Base-by-base conservation (phyloP, 2,888 invertebrate species). In the Dysmachus trigonus region DNA sequence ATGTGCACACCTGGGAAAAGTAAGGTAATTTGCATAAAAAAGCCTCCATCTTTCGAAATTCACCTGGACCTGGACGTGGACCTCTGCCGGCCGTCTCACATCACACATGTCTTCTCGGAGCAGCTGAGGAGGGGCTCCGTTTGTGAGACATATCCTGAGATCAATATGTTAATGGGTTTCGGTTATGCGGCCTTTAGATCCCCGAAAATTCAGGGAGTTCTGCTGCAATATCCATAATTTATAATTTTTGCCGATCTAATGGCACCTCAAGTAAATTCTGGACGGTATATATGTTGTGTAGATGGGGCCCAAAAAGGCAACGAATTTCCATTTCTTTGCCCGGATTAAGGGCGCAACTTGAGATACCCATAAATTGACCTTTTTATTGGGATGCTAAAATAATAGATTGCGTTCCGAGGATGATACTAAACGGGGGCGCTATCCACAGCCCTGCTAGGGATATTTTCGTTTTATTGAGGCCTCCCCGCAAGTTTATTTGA, bases 171-270 rank as follows among this genome's bases (percentile, higher is more conserved):
- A 62, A 82, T 62, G 71, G 31, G 10, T 18, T 71, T 71, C 82
- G 77, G 38, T 77, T 77, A 77, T 41, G 62, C 35, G 33, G 38
- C 3, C 38, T 41, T n/a, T 41, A 71, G 22, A n/a, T 41, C 47
- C 47, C 47, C 22, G 15, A 18, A 0, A 15, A 38, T n/a, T n/a
- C n/a, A 38, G 13, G n/a, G 71, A 82, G 71, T 35, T 31, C 27
- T 18, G 18, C 33, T 35, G 82, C 82, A 82, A 82, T 82, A 82
- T 82, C 82, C 82, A 82, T 82, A 82, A 62, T 82, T 82, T 82
- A 82, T 82, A 82, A 82, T 82, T 82, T 82, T 82, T 82, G 18
- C 33, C 82, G 71, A 82, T 62, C 53, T 82, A 62, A 82, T 82
- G 35, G 71, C 53, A 35, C 53, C 62, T 82, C 35, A 22, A 71